Percentiles rank a stretch among this genome's conserved stretches.
phyloP scores from a whole-genome alignment of 1,140 invertebrate genomes.

The Lordiphosa clarofinis region DNA sequence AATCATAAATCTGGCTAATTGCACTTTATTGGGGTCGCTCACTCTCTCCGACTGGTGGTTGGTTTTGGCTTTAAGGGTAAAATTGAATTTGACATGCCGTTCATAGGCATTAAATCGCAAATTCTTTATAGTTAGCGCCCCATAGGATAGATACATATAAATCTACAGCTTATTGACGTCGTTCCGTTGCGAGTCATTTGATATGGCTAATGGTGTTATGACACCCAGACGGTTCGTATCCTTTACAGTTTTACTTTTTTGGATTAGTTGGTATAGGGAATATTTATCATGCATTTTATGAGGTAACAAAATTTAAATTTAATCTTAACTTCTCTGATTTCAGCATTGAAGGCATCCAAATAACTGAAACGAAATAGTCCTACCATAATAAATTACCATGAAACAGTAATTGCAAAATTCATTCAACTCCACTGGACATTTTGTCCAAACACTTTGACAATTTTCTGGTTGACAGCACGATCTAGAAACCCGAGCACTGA shows the following conservation, averaged over 20 bases:
- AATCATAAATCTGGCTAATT: conserved; percentile 80
- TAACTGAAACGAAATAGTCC: no score
- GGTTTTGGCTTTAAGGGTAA: conserved; percentile 44
- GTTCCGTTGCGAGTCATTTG: conserved; percentile 39
- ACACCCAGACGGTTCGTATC: conserved; percentile 13
- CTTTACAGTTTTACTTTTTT: no score
- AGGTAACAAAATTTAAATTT: no score
- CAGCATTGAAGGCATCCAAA: no score
- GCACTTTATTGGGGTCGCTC: conserved; percentile 72
- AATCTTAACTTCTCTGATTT: no score
- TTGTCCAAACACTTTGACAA: conserved; percentile 48
- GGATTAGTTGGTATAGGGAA: no score
- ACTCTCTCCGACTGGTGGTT: conserved; percentile 3
- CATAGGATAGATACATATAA: conserved; percentile 53
- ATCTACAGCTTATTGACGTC: conserved; percentile 57
- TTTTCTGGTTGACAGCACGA: conserved; percentile 36
- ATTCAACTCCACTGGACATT: not conserved
- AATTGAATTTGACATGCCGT: conserved; percentile 74
- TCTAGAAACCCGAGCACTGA: conserved; percentile 30
- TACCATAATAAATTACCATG: no score
- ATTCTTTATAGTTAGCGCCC: conserved; percentile 33
- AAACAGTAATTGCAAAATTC: no score
- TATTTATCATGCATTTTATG: no score
- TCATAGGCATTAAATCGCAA: conserved; percentile 63
- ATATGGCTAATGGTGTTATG: conserved; percentile 61